A percentile compares a stretch with the other conserved stretches of the same genome.
Evolutionary conservation across 2,797 vertebrate species (phyloP).

Genomic region (Eulemur rubriventer): DNA sequence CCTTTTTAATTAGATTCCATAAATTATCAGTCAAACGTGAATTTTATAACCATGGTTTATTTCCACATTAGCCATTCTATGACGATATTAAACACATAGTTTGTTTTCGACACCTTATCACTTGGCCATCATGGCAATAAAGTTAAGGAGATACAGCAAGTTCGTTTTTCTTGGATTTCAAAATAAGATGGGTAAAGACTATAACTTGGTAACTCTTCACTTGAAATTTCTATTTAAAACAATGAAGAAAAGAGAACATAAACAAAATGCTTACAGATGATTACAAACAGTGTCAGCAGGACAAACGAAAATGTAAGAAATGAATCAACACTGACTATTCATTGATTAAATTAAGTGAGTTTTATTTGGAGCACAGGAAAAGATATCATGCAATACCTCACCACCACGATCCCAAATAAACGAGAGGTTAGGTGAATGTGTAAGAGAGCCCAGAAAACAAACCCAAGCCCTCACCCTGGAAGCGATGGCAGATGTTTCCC

Average conservation of each 20-base stretch:
- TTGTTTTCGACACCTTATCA: not conserved
- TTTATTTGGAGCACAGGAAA: not conserved
- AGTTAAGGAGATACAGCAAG: not conserved
- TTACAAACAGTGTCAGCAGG: not conserved
- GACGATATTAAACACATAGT: not conserved
- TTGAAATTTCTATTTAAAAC: constrained; percentile 47
- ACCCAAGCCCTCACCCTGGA: not conserved
- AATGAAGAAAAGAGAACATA: not conserved
- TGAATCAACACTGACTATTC: not conserved
- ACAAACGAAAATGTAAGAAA: not conserved
- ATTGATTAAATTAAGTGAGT: not conserved
- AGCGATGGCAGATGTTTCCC: not conserved
- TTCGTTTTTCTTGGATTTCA: constrained; percentile 38
- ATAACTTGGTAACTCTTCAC: not conserved
- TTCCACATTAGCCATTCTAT: not conserved
- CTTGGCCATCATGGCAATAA: not conserved
- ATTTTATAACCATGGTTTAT: constrained; percentile 1
- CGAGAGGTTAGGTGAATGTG: not conserved
- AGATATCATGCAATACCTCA: not conserved
- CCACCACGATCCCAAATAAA: not conserved
- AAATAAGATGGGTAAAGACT: not conserved
- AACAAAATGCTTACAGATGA: constrained; percentile 4
- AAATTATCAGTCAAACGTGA: not conserved
- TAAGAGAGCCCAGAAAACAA: not conserved
- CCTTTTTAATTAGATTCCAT: not conserved